Evolutionary conservation across 2,113 vertebrate species (phyloP), one percentile per base, ranked within the genome.

Genomic region (Vombatus ursinus): DNA sequence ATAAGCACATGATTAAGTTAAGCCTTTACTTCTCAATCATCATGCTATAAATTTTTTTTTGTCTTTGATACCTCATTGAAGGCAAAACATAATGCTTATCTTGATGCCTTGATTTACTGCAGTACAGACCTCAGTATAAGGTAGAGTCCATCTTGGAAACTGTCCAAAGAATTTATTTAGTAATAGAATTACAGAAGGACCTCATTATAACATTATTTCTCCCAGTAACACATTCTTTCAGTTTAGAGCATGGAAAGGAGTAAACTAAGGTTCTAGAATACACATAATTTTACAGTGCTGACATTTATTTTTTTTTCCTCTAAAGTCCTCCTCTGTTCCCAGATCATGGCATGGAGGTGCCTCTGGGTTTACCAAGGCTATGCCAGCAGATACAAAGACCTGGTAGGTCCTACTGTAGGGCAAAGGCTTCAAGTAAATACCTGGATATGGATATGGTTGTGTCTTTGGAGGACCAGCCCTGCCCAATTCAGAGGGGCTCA

Each of bases 101-200:
- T 52, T 91, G 92, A 52, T 23, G 23, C 37, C 1, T 3, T 0
- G 68, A 37, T 68, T 68, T 37, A 68, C 23, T 22, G 49, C 0
- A 6, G 5, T 0, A 24, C 8, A 44, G 19, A 6, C 28, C 49
- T 22, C 0, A 3, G 4, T 5, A 54, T 50, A 10, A 95, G 53
- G 25, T 0, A 0, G 16, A 47, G 11, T 2, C 28, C 28, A 3
- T 0, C 1, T 0, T 0, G 23, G 53, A 1, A 0, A 1, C 0
- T 7, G 11, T 8, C 1, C 2, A 49, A n/a, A 7, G 25, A 52
- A 16, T 0, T 23, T 7, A 26, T 77, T 77, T n/a, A 84, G n/a
- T 84, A 44, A 44, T 84, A 44, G 68, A 84, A 84, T 84, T 84
- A 84, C n/a, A 84, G 68, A 84, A 44, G 7, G 16, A 44, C n/a